Percentiles rank a stretch among this genome's conserved stretches.
Conservation (phyloP, 1,140 invertebrate species). For the Platorchestia sp. region DNA sequence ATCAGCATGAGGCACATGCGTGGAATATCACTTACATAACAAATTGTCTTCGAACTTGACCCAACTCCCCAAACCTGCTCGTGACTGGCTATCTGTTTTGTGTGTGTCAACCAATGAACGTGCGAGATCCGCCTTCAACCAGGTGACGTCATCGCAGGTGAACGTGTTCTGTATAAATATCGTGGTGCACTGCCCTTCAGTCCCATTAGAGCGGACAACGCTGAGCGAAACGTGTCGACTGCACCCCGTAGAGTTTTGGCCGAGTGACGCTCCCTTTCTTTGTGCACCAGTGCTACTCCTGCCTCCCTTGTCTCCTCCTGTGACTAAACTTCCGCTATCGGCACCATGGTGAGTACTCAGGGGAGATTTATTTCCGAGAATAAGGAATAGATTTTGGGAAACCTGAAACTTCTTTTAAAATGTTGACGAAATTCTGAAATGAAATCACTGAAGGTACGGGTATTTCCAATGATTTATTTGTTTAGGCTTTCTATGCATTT, state of each 20-base stretch:
- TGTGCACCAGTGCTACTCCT: neutral
- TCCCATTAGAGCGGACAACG: neutral
- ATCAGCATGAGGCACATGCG: neutral
- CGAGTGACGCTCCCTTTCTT: neutral
- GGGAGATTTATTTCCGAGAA: neutral
- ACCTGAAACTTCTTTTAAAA: no score
- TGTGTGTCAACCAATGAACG: constrained; percentile 9
- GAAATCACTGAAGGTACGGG: no score
- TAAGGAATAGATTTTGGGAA: neutral
- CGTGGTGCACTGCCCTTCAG: neutral
- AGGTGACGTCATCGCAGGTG: constrained; percentile 46
- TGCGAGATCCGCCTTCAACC: constrained; percentile 49
- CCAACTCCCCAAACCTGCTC: neutral
- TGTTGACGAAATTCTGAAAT: no score
- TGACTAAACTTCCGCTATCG: neutral
- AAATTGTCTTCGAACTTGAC: constrained; percentile 30
- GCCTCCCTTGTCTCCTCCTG: neutral
- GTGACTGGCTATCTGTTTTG: constrained; percentile 23
- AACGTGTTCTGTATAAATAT: constrained; percentile 27
- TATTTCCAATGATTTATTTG: no score
- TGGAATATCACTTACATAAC: neutral
- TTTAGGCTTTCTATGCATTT: no score
- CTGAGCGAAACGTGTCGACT: constrained; percentile 24
- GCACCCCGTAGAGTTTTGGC: constrained; percentile 19
- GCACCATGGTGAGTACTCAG: neutral